Evolutionary conservation across 2,113 vertebrate species (phyloP).

Genomic region (Todiramphus chloris): DNA sequence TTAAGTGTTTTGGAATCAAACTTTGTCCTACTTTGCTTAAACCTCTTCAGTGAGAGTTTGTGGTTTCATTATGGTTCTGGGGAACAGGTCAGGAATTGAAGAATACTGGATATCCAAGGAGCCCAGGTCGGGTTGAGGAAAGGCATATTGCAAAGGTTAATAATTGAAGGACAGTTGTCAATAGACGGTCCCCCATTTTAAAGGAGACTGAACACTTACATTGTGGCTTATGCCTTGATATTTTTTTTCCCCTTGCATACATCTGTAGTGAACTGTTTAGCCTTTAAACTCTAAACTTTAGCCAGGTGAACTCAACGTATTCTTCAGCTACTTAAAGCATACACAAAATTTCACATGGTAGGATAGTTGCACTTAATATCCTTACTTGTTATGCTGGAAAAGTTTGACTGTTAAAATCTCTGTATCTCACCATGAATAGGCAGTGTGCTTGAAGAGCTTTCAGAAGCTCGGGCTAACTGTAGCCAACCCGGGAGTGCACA

Average conservation of each 20-base stretch:
- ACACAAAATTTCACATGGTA: background rate
- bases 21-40: background rate
- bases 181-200: background rate
- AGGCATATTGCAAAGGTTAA: background rate
- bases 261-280: background rate
- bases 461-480: background rate
- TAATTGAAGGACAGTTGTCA: background rate
- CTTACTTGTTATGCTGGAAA: background rate
- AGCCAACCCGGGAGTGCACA: too few relatives aligned
- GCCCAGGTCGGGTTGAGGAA: background rate
- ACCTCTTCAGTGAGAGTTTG: background rate
- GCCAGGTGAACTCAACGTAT: background rate
- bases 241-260: background rate
- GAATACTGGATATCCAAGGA: background rate
- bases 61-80: background rate
- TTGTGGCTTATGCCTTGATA: background rate
- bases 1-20: background rate
- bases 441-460: background rate
- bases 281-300: background rate
- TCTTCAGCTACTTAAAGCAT: background rate
- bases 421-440: background rate
- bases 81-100: background rate
- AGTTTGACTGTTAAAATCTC: background rate
- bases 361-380: background rate
- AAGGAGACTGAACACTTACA: background rate